Percentiles rank a stretch among this genome's conserved stretches.
Evolutionary conservation across 2,888 invertebrate species (phyloP).

Genomic region (Allolobophora icterica): DNA sequence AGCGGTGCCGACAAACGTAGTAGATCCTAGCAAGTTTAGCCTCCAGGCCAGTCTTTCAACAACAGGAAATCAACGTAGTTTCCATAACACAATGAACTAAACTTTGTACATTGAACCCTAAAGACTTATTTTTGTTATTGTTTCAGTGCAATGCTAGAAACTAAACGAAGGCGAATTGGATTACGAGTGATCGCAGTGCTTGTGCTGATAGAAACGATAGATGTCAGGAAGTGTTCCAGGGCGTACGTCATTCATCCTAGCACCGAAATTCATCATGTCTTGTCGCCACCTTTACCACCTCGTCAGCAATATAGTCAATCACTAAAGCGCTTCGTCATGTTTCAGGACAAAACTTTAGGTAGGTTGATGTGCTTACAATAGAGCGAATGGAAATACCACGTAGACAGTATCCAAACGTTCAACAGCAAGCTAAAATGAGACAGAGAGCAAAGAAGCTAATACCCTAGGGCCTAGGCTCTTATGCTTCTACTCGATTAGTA

Average conservation of each 20-base stretch:
- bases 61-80: background rate
- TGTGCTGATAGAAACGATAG: background rate
- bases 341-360: background rate
- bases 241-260: background rate
- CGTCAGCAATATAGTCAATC: background rate
- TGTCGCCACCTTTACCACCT: background rate
- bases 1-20: too few species aligned
- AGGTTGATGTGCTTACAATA: background rate
- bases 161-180: background rate
- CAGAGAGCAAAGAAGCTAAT: too few species aligned
- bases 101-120: background rate
- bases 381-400: background rate
- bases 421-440: too few species aligned
- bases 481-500: too few species aligned
- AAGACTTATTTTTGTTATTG: background rate
- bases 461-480: too few species aligned
- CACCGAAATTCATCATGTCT: background rate
- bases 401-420: background rate
- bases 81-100: background rate
- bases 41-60: too few species aligned
- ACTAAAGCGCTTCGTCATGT: conserved; percentile 1
- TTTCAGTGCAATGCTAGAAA: conserved; percentile 10
- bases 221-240: background rate
- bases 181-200: background rate
- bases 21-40: too few species aligned